phyloP scores from a whole-genome alignment of 1,140 invertebrate species.

The Amphibalanus amphitrite region DNA sequence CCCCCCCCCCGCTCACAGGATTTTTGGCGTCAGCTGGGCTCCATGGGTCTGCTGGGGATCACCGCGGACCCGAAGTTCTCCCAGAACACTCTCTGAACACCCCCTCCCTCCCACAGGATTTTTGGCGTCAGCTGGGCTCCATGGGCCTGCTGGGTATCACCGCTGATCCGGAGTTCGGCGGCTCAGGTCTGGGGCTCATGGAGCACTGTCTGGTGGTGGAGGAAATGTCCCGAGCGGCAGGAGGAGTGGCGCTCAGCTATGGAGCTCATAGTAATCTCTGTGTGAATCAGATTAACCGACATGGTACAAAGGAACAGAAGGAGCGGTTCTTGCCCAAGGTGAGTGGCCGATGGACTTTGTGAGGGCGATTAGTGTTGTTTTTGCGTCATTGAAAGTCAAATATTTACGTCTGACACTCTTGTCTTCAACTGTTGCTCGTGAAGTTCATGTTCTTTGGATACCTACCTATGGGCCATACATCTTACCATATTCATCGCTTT shows the following conservation, averaged over 20 bases:
- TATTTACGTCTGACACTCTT: no score
- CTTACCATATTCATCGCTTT: no score
- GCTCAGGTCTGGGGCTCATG: conserved; percentile 72
- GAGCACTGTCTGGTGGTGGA: conserved; percentile 90
- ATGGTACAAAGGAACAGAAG: conserved; percentile 85
- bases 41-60: background rate
- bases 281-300: conserved; percentile 86
- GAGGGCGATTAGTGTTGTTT: no score
- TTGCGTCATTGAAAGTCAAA: no score
- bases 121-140: conserved; percentile 87
- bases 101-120: conserved; percentile 42
- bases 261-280: conserved; percentile 53
- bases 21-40: no score
- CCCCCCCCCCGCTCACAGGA: background rate
- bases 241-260: conserved; percentile 57
- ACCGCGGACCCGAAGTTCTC: background rate
- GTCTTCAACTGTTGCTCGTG: no score
- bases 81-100: background rate
- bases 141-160: no score
- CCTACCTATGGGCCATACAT: no score
- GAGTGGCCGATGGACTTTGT: conserved; percentile 13
- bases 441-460: no score
- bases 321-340: conserved; percentile 82
- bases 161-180: conserved; percentile 69
- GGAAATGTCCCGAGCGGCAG: conserved; percentile 76